Evolutionary conservation across 2,113 vertebrate genomes (phyloP).

Genomic region (western clawed frog (Xenopus tropicalis)): UCB_Xtro_10.0 CM004450.2:128837001-128837500

Average conservation of each 20-base stretch:
- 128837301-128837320: constrained; percentile 85
- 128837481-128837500: constrained; percentile 94
- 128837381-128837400: constrained; percentile 90
- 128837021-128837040: constrained; percentile 94
- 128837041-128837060: constrained; percentile 93
- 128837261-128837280: constrained; percentile 95
- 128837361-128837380: constrained; percentile 86
- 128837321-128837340: constrained; percentile 67
- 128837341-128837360: constrained; percentile 72
- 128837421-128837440: constrained; percentile 80
- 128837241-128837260: constrained; percentile 96
- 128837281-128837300: constrained; percentile 96
- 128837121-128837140: constrained; percentile 87
- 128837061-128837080: constrained; percentile 98
- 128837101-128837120: constrained; percentile 94
- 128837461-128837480: constrained; percentile 95
- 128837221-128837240: constrained; percentile 83
- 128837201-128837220: constrained; percentile 38
- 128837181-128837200: constrained; percentile 50
- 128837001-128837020: constrained; percentile 94
- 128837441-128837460: constrained; percentile 88
- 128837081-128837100: constrained; percentile 92
- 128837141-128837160: constrained; percentile 77
- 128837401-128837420: constrained; percentile 89
- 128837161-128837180: constrained; percentile 68